Conservation (phyloP, 2,888 invertebrate genomes). For the Cataglyphis albicans region DNA sequence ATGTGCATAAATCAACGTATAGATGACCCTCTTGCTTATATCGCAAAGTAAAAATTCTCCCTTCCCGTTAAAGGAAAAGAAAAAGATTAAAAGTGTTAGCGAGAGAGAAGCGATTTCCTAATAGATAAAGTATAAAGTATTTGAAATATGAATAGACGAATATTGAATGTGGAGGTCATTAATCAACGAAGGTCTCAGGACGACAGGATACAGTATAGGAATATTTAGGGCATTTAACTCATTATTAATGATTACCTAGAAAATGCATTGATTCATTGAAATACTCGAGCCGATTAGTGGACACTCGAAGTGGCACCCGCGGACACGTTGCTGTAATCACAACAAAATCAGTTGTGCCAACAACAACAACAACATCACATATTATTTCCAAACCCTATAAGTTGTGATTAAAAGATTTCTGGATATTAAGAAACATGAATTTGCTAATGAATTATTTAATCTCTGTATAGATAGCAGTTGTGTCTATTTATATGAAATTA, state of each 20-base stretch:
- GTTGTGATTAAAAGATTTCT: constrained; percentile 64
- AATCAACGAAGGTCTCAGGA: constrained; percentile 71
- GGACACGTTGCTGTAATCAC: constrained; percentile 86
- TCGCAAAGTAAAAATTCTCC: background rate
- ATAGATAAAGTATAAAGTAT: background rate
- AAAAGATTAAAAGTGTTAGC: constrained; percentile 1
- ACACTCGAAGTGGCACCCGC: constrained; percentile 85
- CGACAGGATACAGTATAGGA: constrained; percentile 73
- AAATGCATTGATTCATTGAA: constrained; percentile 86
- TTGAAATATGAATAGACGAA: constrained; percentile 42
- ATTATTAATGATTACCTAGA: constrained; percentile 86
- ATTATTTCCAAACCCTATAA: constrained; percentile 63
- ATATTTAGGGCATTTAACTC: constrained; percentile 83
- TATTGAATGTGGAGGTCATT: constrained; percentile 77
- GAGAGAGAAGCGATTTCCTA: constrained; percentile 13
- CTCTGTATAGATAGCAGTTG: background rate
- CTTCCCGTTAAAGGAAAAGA: constrained; percentile 12
- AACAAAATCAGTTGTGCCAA: constrained; percentile 86
- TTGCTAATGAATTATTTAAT: constrained; percentile 1
- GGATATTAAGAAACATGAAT: constrained; percentile 51
- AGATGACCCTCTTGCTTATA: background rate
- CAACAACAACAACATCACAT: constrained; percentile 81
- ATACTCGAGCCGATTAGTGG: constrained; percentile 85
- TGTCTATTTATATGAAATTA: background rate
- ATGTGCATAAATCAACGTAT: background rate